Conservation (phyloP, 2,113 vertebrate genomes). For the Poecilia latipinna region DNA sequence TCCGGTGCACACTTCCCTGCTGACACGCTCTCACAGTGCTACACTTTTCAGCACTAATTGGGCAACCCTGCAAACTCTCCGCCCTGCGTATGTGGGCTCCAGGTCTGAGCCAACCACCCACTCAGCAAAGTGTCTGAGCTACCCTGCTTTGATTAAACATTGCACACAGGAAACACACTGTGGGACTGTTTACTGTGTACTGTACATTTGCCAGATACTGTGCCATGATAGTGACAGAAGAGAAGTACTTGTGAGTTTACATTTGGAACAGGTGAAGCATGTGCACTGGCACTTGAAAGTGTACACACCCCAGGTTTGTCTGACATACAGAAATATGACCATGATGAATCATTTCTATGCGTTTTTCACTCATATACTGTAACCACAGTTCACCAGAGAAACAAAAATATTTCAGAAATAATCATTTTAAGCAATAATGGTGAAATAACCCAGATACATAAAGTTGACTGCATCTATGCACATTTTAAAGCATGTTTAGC, state of each 20-base stretch:
- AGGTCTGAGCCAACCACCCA: conserved; percentile 65
- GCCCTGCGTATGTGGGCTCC: conserved; percentile 56
- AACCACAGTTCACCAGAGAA: not conserved
- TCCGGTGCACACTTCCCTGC: conserved; percentile 78
- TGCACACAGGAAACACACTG: conserved; percentile 26
- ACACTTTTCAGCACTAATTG: conserved; percentile 82
- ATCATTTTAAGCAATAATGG: not conserved
- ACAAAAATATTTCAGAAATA: not conserved
- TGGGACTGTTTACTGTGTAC: conserved; percentile 42
- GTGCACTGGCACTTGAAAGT: conserved; percentile 2
- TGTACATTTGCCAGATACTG: conserved; percentile 33
- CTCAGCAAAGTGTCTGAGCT: conserved; percentile 52
- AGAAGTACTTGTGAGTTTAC: conserved; percentile 29
- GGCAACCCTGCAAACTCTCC: conserved; percentile 74
- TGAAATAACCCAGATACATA: not conserved
- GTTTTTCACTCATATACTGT: not conserved
- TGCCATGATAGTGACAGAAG: conserved; percentile 39
- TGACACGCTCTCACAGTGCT: conserved; percentile 74
- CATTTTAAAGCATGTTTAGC: not conserved
- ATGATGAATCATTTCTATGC: too few relatives aligned
- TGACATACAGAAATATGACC: too few relatives aligned
- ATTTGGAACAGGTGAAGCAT: conserved; percentile 17
- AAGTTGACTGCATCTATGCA: not conserved
- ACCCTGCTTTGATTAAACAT: conserved; percentile 58
- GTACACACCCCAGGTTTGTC: not conserved